Evolutionary conservation across 2,113 vertebrate genomes (phyloP).

Genomic region (Ariopsis seemanni): DNA sequence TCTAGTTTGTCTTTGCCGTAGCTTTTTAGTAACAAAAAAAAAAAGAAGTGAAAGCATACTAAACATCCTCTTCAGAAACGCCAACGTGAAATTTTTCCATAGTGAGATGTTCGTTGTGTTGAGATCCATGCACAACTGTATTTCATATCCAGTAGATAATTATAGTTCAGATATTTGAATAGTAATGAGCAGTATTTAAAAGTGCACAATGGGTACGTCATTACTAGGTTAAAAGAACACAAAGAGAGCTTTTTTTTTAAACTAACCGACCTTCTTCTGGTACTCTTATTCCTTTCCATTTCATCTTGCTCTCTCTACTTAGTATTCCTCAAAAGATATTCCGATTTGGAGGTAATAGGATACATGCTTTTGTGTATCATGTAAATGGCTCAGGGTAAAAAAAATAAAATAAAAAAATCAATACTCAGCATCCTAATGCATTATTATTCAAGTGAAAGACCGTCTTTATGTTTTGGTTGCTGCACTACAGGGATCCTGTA

Average conservation of each 20-base stretch:
- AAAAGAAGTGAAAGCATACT: not conserved
- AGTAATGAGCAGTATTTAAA: not conserved
- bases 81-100: not conserved
- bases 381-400: not conserved
- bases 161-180: not conserved
- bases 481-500: not conserved
- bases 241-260: not conserved
- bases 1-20: not conserved
- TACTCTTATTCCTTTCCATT: too few relatives aligned
- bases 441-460: constrained; percentile 8
- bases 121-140: not conserved
- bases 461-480: not conserved
- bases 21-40: not conserved
- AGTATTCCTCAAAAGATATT: not conserved
- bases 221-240: not conserved
- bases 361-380: not conserved
- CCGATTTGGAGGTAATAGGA: not conserved
- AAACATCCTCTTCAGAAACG: not conserved
- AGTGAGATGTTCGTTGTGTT: not conserved
- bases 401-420: constrained; percentile 1
- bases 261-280: not conserved
- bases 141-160: not conserved
- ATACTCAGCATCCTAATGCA: not conserved
- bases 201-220: too few relatives aligned
- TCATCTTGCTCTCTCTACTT: not conserved